These are phyloP conservation scores for Prionace glauca DNA, from an alignment of 2,797 vertebrate species.

Conservation along the genomic window DNA sequence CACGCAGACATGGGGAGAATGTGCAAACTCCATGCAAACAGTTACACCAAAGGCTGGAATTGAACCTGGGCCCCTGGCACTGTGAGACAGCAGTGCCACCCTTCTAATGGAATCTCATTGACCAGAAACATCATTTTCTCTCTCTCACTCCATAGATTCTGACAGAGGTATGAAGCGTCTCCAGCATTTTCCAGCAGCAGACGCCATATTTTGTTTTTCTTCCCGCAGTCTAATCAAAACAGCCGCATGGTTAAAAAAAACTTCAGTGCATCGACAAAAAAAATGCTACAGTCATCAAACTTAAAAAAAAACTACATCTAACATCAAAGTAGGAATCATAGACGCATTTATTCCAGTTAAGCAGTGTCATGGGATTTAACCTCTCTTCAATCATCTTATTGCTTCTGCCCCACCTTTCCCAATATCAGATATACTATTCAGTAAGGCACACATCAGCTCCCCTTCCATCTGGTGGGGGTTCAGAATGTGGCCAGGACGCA, in stretches of 20 bases:
- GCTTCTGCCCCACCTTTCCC: conserved; percentile 59
- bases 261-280: background rate
- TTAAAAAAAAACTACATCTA: background rate
- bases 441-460: conserved; percentile 66
- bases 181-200: background rate
- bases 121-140: background rate
- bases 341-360: conserved; percentile 34
- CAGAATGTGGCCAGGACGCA: conserved; percentile 59
- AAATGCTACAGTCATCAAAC: background rate
- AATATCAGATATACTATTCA: conserved; percentile 71
- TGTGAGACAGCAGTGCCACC: too few relatives aligned
- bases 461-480: conserved; percentile 66
- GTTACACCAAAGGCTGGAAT: too few relatives aligned
- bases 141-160: background rate
- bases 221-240: background rate
- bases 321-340: background rate
- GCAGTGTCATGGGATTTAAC: background rate
- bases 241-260: background rate
- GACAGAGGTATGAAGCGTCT: background rate
- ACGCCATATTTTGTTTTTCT: background rate
- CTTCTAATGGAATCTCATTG: background rate
- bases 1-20: too few relatives aligned
- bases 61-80: too few relatives aligned
- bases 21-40: too few relatives aligned
- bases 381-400: background rate